Evolutionary conservation across 2,797 vertebrate species (phyloP), one percentile per base, ranked within the genome.

Genomic region (Fringilla coelebs): DNA sequence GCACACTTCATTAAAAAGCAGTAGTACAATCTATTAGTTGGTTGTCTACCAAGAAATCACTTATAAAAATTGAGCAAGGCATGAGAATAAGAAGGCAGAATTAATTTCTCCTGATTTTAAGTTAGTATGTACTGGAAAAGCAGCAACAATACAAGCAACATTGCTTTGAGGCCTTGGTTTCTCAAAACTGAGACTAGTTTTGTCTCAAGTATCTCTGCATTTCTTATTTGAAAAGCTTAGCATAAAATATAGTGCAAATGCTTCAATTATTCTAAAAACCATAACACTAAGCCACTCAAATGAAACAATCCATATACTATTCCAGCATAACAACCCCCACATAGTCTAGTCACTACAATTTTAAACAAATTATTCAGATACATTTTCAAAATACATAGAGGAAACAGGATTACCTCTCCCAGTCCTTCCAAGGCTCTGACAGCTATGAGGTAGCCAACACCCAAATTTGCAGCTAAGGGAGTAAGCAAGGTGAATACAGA

Each of bases 381-480:
- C 2, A 62, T 83, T 88, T 88, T 80, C 26, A 77, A 77, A 45
- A 41, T 73, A 51, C 34, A 34, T 9, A 61, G 17, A 63, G 24
- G 34, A 73, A 73, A 88, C 51, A 76, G 18, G 9, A 11, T 74
- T 98, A 99, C 99, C 99, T 99, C 99, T 92, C 99, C 99, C 14
- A 99, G 92, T 40, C 99, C 99, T 97, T 99, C 99, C 89, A 99
- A 96, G 21, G 97, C 98, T 96, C 99, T 98, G 85, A 99, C 98
- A 40, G 97, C 98, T 48, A 99, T 98, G 70, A 99, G 98, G 93
- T 98, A 98, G 54, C 98, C 97, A 17, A 98, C 97, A 13, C 99
- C 99, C 28, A 99, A 14, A 96, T 99, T 97, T 36, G 99, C 99
- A 43, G 99, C 99, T 46, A 98, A 25, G 7, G 99, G 99, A 18